Base-by-base conservation (phyloP, 1,140 invertebrate genomes). In the Hesperophylax magnus region DNA sequence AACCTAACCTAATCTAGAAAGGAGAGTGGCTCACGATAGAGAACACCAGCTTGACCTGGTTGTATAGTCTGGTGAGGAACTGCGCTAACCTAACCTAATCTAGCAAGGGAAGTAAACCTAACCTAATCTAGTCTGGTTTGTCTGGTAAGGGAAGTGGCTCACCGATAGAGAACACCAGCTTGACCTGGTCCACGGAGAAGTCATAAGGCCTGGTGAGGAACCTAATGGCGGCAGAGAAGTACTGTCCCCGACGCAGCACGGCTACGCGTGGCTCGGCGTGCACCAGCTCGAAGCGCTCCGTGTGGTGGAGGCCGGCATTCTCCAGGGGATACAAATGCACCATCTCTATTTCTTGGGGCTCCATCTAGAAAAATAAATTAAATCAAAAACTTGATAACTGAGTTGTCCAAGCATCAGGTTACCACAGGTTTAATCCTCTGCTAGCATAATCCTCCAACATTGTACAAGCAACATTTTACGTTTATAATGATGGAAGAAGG, bases 181-280 rank as follows among this genome's bases (percentile, higher is more conserved):
- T 89, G 7, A 95, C 85, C 8, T 90, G 86, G 83, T 95, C 93
- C 20, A 87, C 87, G 1, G 86, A 81, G 15, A 89, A 87, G 78
- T 93, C 88, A 81, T 90, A 93, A 2, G 87, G 86, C 81, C 93
- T 87, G 67, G 88, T 86, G 53, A 83, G 86, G 85, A 94, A 93
- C 17, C 91, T 86, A 0, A 94, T 85, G 3, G 91, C 91, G 0
- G 93, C 86, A 75, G 90, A 92, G 87, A 95, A 94, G 1, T 90
- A 88, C 83, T 92, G 90, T 0, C 94, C 94, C n/a, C 94, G 87
- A 18, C 94, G 87, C 3, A 95, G 87, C 52, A 95, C 89, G 0
- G 92, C 88, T 8, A 88, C 88, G 14, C 87, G 87, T 77, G 89
- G 87, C 77, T 91, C 86, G 6, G 92, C 90, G 31, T 92, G 90